Conservation (phyloP, 2,113 vertebrate genomes). For the Strix uralensis region DNA sequence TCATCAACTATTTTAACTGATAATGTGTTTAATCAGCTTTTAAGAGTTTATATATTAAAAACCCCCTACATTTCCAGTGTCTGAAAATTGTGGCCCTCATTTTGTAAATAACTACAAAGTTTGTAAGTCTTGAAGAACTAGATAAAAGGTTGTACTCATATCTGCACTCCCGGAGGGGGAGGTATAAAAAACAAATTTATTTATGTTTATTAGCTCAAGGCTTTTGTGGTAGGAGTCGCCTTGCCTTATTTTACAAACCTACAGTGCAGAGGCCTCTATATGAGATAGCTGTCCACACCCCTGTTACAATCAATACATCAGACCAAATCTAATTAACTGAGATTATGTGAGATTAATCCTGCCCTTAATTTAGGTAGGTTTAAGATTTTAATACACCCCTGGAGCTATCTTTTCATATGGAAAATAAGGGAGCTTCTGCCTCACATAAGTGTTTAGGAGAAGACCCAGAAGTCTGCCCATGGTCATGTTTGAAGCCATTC, state of each 20-base stretch:
- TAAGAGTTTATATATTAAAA: too few species aligned
- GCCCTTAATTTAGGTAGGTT: not conserved
- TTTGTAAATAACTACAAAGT: not conserved
- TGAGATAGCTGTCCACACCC: not conserved
- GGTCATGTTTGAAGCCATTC: not conserved
- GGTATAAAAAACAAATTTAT: not conserved
- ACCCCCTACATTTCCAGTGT: not conserved
- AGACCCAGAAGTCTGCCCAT: not conserved
- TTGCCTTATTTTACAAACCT: not conserved
- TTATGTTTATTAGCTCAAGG: not conserved
- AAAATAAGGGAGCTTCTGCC: not conserved
- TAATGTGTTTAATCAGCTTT: not conserved
- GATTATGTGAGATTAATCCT: not conserved
- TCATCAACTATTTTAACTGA: not conserved
- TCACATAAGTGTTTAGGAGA: not conserved
- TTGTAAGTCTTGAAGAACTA: not conserved
- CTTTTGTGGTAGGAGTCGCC: not conserved
- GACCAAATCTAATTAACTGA: not conserved
- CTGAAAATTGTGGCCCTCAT: not conserved
- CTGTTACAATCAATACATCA: not conserved
- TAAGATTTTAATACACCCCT: not conserved
- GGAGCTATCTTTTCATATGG: not conserved
- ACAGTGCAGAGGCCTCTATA: not conserved
- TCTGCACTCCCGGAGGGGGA: not conserved
- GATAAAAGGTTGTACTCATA: accelerated